Percentiles rank a stretch among this genome's conserved stretches.
phyloP scores from a whole-genome alignment of 2,888 invertebrate species.

The Ophion slaviceki region DNA sequence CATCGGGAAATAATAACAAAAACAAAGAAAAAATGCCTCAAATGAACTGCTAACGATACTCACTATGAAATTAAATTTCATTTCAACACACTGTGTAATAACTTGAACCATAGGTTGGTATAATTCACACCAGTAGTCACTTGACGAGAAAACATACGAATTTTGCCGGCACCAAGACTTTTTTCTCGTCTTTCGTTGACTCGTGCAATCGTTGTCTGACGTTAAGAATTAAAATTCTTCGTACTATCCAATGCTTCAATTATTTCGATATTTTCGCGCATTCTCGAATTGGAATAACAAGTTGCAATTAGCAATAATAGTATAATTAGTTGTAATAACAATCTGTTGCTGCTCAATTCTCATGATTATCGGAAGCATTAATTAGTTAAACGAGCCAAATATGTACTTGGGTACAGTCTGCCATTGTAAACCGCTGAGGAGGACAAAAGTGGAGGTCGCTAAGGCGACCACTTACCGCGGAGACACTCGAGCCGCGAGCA shows the following conservation, averaged over 20 bases:
- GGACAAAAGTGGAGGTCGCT: slow-evolving; percentile 40
- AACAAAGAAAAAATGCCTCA: too few species aligned
- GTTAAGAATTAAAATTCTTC: too few species aligned
- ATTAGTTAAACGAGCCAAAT: slow-evolving; percentile 1
- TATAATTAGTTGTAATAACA: not conserved
- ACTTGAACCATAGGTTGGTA: too few species aligned
- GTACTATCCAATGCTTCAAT: not conserved
- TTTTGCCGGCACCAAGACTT: too few species aligned
- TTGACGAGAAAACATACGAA: too few species aligned
- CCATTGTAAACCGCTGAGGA: slow-evolving; percentile 23
- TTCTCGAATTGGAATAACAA: not conserved
- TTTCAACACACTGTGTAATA: too few species aligned
- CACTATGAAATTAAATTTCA: too few species aligned
- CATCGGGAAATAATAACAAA: too few species aligned
- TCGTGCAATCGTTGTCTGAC: too few species aligned
- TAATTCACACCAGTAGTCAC: too few species aligned
- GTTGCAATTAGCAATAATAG: not conserved
- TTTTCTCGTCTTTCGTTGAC: too few species aligned
- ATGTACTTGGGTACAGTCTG: slow-evolving; percentile 1
- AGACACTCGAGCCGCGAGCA: slow-evolving; percentile 45
- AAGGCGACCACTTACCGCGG: slow-evolving; percentile 53
- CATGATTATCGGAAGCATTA: not conserved
- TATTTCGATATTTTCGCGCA: not conserved
- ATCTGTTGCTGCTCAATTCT: not conserved
- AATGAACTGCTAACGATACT: too few species aligned